Evolutionary conservation across 2,888 invertebrate species (phyloP), one percentile per base, ranked within the genome.

Genomic region (Campoplex nolae): DNA sequence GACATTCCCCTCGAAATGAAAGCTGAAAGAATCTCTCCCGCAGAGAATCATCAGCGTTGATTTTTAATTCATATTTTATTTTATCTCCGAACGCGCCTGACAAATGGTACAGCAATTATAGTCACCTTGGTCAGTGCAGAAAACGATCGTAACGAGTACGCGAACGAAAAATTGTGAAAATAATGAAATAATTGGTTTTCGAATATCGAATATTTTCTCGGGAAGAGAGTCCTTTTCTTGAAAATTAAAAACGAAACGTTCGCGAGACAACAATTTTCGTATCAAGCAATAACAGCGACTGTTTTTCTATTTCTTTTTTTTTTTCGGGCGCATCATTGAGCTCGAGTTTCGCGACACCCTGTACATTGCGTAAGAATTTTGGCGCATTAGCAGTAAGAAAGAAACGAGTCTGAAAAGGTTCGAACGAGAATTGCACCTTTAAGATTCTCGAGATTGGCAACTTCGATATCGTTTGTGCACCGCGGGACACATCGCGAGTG

Each of bases 301-400:
- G 23, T 28, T 9, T 23, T 28, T 28, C 1, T 23, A 1, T 11
- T 3, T 3, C 13, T 28, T 23, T 23, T 23, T 23, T 23, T 38
- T 38, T 38, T 38, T 38, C 38, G 6, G 38, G 4, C 16, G 16
- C 32, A 32, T 16, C 32, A 9, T 32, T 32, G 62, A 62, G 16
- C 62, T 32, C 32, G 32, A 16, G 32, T 4, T 16, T 32, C 16
- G 32, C 4, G 62, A 62, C 62, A 62, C 62, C 32, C 32, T 32
- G 62, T 62, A 62, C 16, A 16, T 62, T 42, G 92, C 91, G 91
- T 90, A 90, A 90, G 90, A 74, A 74, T 38, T 82, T 74, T 74
- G 35, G 89, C 58, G 91, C 93, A 93, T 93, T 93, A 91, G 92
- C 93, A 90, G 93, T 93, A 93, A 93, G 89, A 89, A 68, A 89